Conservation (phyloP, 1,140 invertebrate species). For the Bombus haemorrhoidalis region DNA sequence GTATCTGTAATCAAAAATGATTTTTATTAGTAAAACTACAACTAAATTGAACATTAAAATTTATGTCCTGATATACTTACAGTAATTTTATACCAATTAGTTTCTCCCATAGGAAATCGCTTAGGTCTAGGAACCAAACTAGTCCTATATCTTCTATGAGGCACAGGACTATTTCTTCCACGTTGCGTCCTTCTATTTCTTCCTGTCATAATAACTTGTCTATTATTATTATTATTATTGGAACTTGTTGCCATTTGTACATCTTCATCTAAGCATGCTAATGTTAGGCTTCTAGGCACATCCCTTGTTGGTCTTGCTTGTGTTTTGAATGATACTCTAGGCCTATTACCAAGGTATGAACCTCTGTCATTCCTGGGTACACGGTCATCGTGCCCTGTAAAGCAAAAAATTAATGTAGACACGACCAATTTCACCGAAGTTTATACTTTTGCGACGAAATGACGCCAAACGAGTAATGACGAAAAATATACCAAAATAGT, state of each 20-base stretch:
- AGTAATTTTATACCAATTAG: conserved; percentile 85
- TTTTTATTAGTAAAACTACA: neutral
- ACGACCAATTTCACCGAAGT: too few relatives aligned
- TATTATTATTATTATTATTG: conserved; percentile 59
- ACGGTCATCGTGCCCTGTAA: conserved; percentile 73
- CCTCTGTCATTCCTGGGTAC: conserved; percentile 37
- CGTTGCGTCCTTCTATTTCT: conserved; percentile 48
- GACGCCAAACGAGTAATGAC: neutral
- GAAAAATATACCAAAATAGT: conserved; percentile 64
- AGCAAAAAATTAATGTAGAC: neutral
- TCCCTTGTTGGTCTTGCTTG: conserved; percentile 29
- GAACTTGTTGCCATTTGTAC: conserved; percentile 65
- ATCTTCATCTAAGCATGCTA: conserved; percentile 69
- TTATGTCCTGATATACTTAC: conserved; percentile 73
- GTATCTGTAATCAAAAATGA: conserved; percentile 83
- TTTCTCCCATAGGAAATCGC: conserved; percentile 41
- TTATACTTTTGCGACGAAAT: too few relatives aligned
- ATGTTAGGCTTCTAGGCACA: neutral
- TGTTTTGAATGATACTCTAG: conserved; percentile 72
- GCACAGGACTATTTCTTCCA: conserved; percentile 70
- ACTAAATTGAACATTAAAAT: neutral
- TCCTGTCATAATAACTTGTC: conserved; percentile 57
- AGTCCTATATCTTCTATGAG: conserved; percentile 55
- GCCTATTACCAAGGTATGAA: conserved; percentile 48
- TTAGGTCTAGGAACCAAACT: conserved; percentile 4